Percentiles rank a stretch among this genome's conserved stretches.
Conservation (phyloP, 2,797 vertebrate species). For the Tangara arthus region DNA sequence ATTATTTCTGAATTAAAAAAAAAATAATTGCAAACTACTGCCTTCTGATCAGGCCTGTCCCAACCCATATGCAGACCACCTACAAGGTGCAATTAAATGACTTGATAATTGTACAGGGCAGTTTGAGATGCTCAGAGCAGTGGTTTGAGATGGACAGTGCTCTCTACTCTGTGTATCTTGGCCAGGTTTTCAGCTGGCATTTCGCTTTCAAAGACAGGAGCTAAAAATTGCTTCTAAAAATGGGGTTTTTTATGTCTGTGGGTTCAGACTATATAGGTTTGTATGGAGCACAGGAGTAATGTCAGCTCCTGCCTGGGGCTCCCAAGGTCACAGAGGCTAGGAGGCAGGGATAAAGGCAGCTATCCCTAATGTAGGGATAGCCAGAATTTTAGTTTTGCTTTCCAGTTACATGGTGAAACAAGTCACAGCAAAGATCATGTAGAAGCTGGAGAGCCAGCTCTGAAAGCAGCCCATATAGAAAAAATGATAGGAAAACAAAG, state of each 20-base stretch:
- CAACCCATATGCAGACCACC: not conserved
- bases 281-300: not conserved
- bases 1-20: not conserved
- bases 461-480: not conserved
- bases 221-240: not conserved
- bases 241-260: not conserved
- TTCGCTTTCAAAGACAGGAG: not conserved
- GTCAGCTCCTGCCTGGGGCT: not conserved
- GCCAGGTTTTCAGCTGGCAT: not conserved
- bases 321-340: not conserved
- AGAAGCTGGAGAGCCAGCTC: not conserved
- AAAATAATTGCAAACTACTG: not conserved
- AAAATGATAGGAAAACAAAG: not conserved
- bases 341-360: not conserved
- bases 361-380: not conserved
- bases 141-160: not conserved
- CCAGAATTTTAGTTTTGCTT: not conserved
- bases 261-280: not conserved
- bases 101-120: not conserved
- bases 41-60: not conserved
- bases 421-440: not conserved
- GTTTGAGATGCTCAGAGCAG: not conserved
- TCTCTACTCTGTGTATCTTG: not conserved
- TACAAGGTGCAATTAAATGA: not conserved
- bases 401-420: not conserved